Evolutionary conservation across 2,113 vertebrate species (phyloP), one percentile per base, ranked within the genome.

Genomic region (Puffinus mauretanicus): DNA sequence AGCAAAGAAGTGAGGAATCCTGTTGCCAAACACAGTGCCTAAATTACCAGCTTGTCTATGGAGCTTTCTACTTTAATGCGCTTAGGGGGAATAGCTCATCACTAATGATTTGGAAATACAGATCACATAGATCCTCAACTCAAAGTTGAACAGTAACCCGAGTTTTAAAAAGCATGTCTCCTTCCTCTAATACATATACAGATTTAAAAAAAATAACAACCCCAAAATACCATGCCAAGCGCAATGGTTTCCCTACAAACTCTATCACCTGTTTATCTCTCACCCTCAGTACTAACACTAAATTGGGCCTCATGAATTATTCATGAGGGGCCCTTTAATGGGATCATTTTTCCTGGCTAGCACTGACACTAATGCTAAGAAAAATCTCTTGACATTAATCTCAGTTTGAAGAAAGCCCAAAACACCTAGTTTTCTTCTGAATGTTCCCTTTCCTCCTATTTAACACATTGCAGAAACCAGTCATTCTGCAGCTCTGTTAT

Each of bases 331-430:
- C 81, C 86, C 81, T 97, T 98, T 98, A 98, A 98, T 98, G 96
- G 97, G 93, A 98, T 98, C 93, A 97, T 98, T 98, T 98, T 98
- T 98, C 89, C 97, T 97, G 73, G 93, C 97, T 97, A 97, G 91
- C 73, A 86, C 94, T 98, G 98, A 98, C 97, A 98, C 96, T 98
- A 98, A 98, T 98, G 98, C 95, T 97, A 94, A 98, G 97, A 97
- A 97, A 98, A 97, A 98, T 97, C 97, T 98, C 97, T 97, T 95
- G 95, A 96, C 97, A 98, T 98, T 98, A 97, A 97, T 98, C 98
- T 97, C 96, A 70, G 84, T 91, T 96, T 97, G 97, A 97, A 97
- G 97, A 98, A 98, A 97, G 95, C 90, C 95, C 91, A 94, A 93
- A 96, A 93, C 96, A 98, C 96, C 94, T 96, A 93, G 96, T 97